Evolutionary conservation across 2,113 vertebrate species (phyloP), one percentile per base, ranked within the genome.

Genomic region (Trogon melanurus): DNA sequence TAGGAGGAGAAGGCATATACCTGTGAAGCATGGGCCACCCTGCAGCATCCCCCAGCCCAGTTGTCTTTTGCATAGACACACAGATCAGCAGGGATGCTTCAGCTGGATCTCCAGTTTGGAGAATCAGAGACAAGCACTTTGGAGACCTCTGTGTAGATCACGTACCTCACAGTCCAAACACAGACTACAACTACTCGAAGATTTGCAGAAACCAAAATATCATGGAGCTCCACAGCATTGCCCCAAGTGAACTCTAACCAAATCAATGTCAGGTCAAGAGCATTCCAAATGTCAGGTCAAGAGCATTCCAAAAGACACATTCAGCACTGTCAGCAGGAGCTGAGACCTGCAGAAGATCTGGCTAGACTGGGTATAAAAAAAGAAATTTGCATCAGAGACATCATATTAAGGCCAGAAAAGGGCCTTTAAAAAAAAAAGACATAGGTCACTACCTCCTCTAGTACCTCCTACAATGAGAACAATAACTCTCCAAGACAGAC

Each of bases 401-500:
- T 67, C 44, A 36, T n/a, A 60, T 67, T 53, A 71, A 65, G 47
- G 19, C 29, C 51, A 71, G 20, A 85, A 93, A 91, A 78, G 5
- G 25, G 27, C 41, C 66, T 87, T 91, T 60, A 78, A 81, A 79
- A 89, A 85, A 64, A 30, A 89, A 85, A 64, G 30, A 26, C 84
- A 67, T 21, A 91, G 89, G 76, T 93, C 89, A 89, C 76, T 81
- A 50, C 50, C 45, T 85, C 53, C 48, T 89, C 38, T 50, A 61
- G 86, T 53, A 89, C 19, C 53, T 81, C 57, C 65, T 84, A 41
- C 47, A 44, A 26, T 15, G 62, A 84, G 89, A 92, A 84, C 73
- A 93, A 64, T 92, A 95, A 89, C 29, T 79, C 93, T 89, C 65
- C 56, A 74, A 89, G 85, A 80, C 81, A 95, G 65, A 10, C 87